Base-by-base conservation (phyloP, 2,888 invertebrate species). In the Griposia aprilina region DNA sequence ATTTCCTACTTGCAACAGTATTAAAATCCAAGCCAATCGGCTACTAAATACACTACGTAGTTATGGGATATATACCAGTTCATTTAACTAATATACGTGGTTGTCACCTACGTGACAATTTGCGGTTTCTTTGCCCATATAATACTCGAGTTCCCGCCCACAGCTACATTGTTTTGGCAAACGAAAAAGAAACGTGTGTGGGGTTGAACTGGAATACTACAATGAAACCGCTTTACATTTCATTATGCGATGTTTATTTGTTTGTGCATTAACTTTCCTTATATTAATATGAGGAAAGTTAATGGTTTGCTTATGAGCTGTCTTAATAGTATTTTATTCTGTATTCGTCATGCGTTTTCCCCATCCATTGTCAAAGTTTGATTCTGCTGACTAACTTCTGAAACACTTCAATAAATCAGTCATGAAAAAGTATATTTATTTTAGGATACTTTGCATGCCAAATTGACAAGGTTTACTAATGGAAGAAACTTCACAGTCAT, bases 201-300 rank as follows among this genome's bases (percentile, higher is more conserved):
- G 78, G 78, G 63, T n/a, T 23, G 5, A 76, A 72, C 85, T 50
- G 15, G 65, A 57, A 74, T 80, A 76, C 78, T 74, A 85, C 80
- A 84, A 68, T 86, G 80, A 80, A 67, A 69, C 74, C 11, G 50
- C 67, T 84, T 86, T 76, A 83, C 79, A 86, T 79, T 73, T 79
- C 70, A 76, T 80, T 79, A 84, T n/a, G 11, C n/a, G 59, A 36
- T 63, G 65, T 73, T 66, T 75, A 69, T 74, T 69, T 67, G 50
- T 82, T 59, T 63, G 60, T 71, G 20, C 20, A 52, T 36, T 69
- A 60, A 69, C 60, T 41, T 41, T 60, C 69, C 30, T 26, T 26
- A 26, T 3, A 65, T 23, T 57, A 62, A 50, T 20, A 68, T 57
- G n/a, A 85, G 52, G 73, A 76, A 73, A 77, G 65, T 59, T 65